These are phyloP conservation scores for Benitochromis conjunctus DNA, from an alignment of 2,113 vertebrate genomes.

Conservation along the genomic window DNA sequence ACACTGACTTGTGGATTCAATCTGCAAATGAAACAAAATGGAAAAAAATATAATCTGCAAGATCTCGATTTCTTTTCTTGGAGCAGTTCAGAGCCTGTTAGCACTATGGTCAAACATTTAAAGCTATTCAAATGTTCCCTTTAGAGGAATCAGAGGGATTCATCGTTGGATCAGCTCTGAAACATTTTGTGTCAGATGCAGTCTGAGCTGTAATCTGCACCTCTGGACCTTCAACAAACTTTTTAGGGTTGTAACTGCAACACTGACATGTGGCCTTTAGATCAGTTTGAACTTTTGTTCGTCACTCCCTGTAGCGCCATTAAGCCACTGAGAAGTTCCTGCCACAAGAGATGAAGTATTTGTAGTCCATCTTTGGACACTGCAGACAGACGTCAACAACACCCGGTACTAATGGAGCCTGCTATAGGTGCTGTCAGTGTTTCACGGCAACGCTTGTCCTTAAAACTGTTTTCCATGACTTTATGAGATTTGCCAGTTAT, in stretches of 20 bases:
- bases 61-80: neutral
- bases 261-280: accelerated
- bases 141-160: neutral
- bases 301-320: neutral
- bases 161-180: neutral
- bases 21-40: neutral
- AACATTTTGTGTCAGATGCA: neutral
- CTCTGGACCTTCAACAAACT: neutral
- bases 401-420: neutral
- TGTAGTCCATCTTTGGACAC: neutral
- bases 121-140: neutral
- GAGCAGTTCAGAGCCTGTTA: neutral
- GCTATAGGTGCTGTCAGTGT: neutral
- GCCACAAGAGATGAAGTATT: neutral
- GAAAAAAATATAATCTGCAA: neutral
- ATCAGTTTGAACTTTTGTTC: neutral
- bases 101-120: neutral
- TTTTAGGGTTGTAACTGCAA: neutral
- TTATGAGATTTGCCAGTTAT: too few relatives aligned
- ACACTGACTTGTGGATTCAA: neutral
- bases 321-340: neutral
- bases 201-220: neutral
- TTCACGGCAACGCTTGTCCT: neutral
- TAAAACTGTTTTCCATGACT: too few relatives aligned
- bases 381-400: neutral